Conservation (phyloP, 2,888 invertebrate species). For the Trichopoda pennipes region DNA sequence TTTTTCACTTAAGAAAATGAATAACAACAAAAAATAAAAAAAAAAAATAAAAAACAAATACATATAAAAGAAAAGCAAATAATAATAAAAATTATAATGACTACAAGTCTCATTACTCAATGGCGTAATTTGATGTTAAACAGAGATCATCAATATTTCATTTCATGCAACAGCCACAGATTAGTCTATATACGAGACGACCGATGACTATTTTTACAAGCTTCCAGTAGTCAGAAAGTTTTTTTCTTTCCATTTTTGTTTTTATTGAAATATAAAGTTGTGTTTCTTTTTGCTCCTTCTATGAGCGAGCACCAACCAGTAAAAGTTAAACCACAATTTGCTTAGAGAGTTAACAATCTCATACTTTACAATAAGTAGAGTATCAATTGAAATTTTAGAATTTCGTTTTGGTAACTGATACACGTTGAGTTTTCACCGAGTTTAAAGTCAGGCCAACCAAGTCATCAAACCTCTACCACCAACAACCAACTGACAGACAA, state of each 20-base stretch:
- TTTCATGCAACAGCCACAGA: constrained; percentile 44
- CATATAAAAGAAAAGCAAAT: constrained; percentile 22
- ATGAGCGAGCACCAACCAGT: constrained; percentile 39
- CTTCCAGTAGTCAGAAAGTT: constrained; percentile 31
- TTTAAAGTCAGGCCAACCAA: constrained; percentile 14
- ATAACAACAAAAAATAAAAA: not conserved
- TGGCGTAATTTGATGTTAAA: constrained; percentile 50
- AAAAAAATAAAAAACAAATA: constrained; percentile 12
- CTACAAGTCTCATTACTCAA: constrained; percentile 34
- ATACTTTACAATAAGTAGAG: constrained; percentile 14
- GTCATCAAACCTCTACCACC: constrained; percentile 11
- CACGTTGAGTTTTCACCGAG: constrained; percentile 33
- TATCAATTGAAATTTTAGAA: constrained; percentile 51
- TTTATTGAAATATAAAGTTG: too few relatives aligned
- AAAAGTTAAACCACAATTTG: constrained; percentile 59
- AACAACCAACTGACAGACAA: not conserved
- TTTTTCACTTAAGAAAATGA: too few relatives aligned
- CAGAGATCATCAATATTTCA: constrained; percentile 52
- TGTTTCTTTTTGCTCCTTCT: not conserved
- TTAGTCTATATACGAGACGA: constrained; percentile 27
- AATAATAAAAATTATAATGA: constrained; percentile 3
- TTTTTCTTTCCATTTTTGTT: not conserved
- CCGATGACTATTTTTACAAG: constrained; percentile 13
- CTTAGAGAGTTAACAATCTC: constrained; percentile 20
- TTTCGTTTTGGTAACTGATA: constrained; percentile 45